Base-by-base conservation (phyloP, 2,888 invertebrate species). In the Cheilosia impressa region DNA sequence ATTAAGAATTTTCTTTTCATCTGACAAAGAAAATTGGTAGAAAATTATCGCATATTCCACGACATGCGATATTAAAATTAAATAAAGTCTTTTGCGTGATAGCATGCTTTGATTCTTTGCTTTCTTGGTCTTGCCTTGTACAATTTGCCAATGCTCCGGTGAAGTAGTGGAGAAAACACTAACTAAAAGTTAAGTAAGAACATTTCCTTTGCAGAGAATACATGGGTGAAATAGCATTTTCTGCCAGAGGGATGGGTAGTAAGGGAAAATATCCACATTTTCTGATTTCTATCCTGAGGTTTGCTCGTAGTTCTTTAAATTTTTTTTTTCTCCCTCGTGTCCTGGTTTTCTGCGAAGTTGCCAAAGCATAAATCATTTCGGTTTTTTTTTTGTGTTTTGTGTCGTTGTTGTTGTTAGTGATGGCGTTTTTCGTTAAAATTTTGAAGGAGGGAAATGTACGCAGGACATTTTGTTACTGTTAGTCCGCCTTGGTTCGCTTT, bases 21-120 rank as follows among this genome's bases (percentile, higher is more conserved):
- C 22, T 47, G 53, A 66, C 52, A 80, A 38, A 58, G 38, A 66
- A 73, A 73, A 57, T 63, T 55, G 71, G 50, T 79, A 52, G 41
- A 73, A 47, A 66, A 80, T 73, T 73, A 66, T 80, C 53, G 53
- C 52, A 66, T 66, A 77, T 66, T 60, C 34, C 50, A n/a, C 62
- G 88, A 88, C 90, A 90, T 90, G 90, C 90, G 88, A 90, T 90
- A 88, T 89, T 89, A 87, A 88, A 90, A 90, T 90, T 89, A 89
- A 89, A 89, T 87, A 87, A 89, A 88, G 89, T 87, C 76, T 87
- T 87, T 89, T 83, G 89, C 90, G 89, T 89, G 88, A 77, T 89
- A 87, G 88, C 88, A 88, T 88, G 87, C 88, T 88, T 78, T 71
- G 55, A 58, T 63, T 78, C 47, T 50, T 50, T 38, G 15, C 31